phyloP scores from a whole-genome alignment of 2,113 vertebrate species.

The Origma solitaria region DNA sequence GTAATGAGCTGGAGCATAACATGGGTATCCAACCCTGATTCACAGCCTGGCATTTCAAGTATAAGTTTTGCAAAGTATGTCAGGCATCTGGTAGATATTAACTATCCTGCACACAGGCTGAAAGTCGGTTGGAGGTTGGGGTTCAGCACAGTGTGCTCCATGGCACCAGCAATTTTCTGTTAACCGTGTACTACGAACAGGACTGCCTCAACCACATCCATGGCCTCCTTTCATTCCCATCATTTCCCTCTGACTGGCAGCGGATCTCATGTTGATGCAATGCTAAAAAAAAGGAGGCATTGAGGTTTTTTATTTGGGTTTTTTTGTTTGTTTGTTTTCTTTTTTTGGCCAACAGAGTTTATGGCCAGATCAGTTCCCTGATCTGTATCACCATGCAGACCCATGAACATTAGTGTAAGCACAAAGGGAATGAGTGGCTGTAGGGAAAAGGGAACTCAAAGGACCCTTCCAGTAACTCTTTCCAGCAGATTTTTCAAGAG shows the following conservation, averaged over 20 bases:
- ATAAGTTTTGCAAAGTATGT: not conserved
- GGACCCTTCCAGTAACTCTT: constrained; percentile 19
- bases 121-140: not conserved
- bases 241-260: not conserved
- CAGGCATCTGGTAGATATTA: not conserved
- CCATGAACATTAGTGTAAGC: not conserved
- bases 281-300: not conserved
- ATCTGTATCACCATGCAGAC: not conserved
- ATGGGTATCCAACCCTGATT: not conserved
- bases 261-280: not conserved
- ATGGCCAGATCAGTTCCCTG: not conserved
- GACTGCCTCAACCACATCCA: not conserved
- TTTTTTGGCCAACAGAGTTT: not conserved
- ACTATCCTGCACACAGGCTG: not conserved
- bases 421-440: not conserved
- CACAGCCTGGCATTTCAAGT: not conserved
- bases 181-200: not conserved
- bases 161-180: not conserved
- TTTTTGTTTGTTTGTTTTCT: not conserved
- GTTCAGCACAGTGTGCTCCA: not conserved
- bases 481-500: constrained; percentile 20
- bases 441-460: not conserved
- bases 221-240: not conserved
- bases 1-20: not conserved
- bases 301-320: not conserved